These are phyloP conservation scores for Cryptotis parvus DNA, from an alignment of 2,113 vertebrate species.

Conservation along the genomic window DNA sequence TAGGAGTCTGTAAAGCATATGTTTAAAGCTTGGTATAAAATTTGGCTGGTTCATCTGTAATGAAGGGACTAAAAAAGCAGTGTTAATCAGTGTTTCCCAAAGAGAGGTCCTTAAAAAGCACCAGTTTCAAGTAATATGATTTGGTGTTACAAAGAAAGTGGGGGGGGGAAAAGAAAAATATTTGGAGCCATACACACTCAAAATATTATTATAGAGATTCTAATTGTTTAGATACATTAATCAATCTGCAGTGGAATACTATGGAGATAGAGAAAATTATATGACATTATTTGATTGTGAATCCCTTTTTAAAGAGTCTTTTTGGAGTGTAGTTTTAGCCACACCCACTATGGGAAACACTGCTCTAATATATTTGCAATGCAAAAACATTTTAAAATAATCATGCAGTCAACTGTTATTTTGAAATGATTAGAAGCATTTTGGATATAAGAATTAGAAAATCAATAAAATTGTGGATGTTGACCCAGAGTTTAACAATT, in stretches of 20 bases:
- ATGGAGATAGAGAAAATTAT: neutral
- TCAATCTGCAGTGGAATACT: neutral
- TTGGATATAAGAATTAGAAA: neutral
- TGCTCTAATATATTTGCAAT: constrained; percentile 64
- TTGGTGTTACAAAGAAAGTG: neutral
- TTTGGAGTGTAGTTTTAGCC: neutral
- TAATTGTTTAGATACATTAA: neutral
- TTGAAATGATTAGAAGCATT: constrained; percentile 51
- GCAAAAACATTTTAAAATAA: constrained; percentile 64
- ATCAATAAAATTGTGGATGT: constrained; percentile 40
- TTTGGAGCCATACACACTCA: neutral
- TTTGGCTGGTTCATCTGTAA: neutral
- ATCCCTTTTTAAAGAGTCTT: neutral
- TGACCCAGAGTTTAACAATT: constrained; percentile 56
- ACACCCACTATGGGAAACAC: constrained; percentile 72
- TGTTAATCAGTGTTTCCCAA: constrained; percentile 73
- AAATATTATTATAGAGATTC: neutral
- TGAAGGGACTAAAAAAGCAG: constrained; percentile 7
- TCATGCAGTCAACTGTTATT: constrained; percentile 58
- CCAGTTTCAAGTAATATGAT: neutral
- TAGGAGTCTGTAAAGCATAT: constrained; percentile 39
- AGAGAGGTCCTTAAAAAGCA: constrained; percentile 43
- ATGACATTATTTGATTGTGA: constrained; percentile 7
- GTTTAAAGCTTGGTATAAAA: neutral
- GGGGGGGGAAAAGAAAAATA: neutral